These are phyloP conservation scores for Collichthys lucidus DNA, from an alignment of 2,113 vertebrate genomes.

Conservation along the genomic window DNA sequence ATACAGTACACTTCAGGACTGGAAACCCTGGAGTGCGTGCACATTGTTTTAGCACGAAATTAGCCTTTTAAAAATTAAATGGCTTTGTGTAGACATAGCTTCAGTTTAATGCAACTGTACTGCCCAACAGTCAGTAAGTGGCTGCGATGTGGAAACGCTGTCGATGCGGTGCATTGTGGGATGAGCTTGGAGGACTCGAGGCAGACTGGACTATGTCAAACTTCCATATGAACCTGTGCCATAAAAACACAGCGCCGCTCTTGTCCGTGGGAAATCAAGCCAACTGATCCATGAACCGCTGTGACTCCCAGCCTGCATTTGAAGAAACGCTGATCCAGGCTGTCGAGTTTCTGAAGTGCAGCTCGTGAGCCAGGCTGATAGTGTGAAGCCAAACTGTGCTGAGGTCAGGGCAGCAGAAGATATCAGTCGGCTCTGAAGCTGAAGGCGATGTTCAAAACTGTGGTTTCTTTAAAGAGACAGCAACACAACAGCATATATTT, in stretches of 20 bases:
- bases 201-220: constrained; percentile 16
- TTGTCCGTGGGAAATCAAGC: constrained; percentile 8
- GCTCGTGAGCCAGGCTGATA: constrained; percentile 7
- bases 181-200: background rate
- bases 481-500: background rate
- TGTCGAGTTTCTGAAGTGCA: background rate
- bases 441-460: background rate
- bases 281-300: constrained; percentile 1
- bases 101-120: background rate
- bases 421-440: constrained; percentile 9
- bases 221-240: constrained; percentile 6
- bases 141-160: background rate
- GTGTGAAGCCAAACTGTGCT: constrained; percentile 21
- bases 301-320: background rate
- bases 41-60: background rate
- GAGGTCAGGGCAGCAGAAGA: constrained; percentile 23
- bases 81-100: background rate
- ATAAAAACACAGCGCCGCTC: constrained; percentile 4
- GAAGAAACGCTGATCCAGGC: constrained; percentile 9
- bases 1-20: background rate
- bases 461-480: background rate
- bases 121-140: too few species aligned
- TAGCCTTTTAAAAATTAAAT: background rate
- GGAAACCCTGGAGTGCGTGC: background rate
- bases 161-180: constrained; percentile 22